Percentiles rank a stretch among this genome's conserved stretches.
Conservation (phyloP, 1,140 invertebrate genomes). For the Drosophila insularis region DNA sequence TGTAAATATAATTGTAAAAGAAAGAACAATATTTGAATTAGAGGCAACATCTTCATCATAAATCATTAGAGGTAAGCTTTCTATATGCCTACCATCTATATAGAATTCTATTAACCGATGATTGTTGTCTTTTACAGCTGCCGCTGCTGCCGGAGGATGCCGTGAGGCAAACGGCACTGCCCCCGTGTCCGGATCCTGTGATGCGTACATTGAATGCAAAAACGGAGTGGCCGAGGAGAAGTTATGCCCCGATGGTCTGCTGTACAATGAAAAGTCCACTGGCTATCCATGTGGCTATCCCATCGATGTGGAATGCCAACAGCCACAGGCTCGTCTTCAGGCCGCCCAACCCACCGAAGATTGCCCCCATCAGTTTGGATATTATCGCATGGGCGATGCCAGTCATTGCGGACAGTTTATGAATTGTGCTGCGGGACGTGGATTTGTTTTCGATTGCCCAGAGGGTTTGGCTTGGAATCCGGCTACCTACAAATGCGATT, state of each 20-base stretch:
- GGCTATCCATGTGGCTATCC: conserved; percentile 93
- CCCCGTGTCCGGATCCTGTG: conserved; percentile 88
- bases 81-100: neutral
- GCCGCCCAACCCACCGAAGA: conserved; percentile 86
- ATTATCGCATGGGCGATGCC: conserved; percentile 89
- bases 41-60: conserved; percentile 65
- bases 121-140: conserved; percentile 58
- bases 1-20: conserved; percentile 1
- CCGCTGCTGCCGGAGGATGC: conserved; percentile 56
- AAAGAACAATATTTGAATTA: conserved; percentile 19
- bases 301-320: conserved; percentile 90
- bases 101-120: conserved; percentile 46
- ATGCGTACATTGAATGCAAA: conserved; percentile 86
- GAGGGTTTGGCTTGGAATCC: conserved; percentile 93
- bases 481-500: conserved; percentile 90
- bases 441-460: conserved; percentile 84
- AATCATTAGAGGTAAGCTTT: conserved; percentile 76
- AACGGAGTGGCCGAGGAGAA: conserved; percentile 90
- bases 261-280: conserved; percentile 89
- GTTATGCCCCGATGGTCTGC: conserved; percentile 91
- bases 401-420: conserved; percentile 91
- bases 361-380: conserved; percentile 93
- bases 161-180: conserved; percentile 83
- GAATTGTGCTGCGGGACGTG: conserved; percentile 90
- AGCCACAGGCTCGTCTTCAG: conserved; percentile 86